Evolutionary conservation across 2,888 invertebrate species (phyloP), one percentile per base, ranked within the genome.

Genomic region (Chymomyza amoena): DNA sequence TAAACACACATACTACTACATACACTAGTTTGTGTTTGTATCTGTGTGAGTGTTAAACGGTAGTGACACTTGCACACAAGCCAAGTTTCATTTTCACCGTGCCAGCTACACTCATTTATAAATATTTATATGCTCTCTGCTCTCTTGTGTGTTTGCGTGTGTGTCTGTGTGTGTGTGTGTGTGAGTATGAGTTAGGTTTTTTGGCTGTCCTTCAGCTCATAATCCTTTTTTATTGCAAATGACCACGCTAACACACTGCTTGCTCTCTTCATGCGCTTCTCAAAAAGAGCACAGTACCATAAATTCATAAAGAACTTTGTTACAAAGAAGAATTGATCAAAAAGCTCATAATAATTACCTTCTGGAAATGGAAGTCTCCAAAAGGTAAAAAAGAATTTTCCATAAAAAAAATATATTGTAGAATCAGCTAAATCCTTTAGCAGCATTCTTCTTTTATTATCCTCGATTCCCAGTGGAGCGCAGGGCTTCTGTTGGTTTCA

Each of bases 211-310:
- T 87, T 84, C 79, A 87, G 87, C 82, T 78, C 85, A 84, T 84
- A 87, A 87, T 87, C 84, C 84, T 83, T 84, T 84, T 85, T 84
- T 87, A 84, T 85, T 87, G 85, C 85, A 84, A 84, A 83, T 85
- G 81, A 83, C 87, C 84, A 84, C 84, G 84, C 84, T 81, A 84
- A 84, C 85, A 78, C 67, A 73, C 73, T 76, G 81, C 76, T 76
- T 66, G 70, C 56, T 6, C 56, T 4, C 18, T 25, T 57, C 10
- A 25, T 57, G 6, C 57, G 18, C 57, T 57, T 3, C 56, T 56
- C n/a, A 45, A 25, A 25, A 25, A 25, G 25, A 25, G 25, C 6
- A 13, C 10, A 45, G 39, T 45, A 45, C 39, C 5, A 45, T 13
- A 45, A 45, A 7, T 15, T 45, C 6, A 45, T 13, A 45, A 45